Evolutionary conservation across 2,888 invertebrate species (phyloP).

Genomic region (Blastobasis lacticolella): DNA sequence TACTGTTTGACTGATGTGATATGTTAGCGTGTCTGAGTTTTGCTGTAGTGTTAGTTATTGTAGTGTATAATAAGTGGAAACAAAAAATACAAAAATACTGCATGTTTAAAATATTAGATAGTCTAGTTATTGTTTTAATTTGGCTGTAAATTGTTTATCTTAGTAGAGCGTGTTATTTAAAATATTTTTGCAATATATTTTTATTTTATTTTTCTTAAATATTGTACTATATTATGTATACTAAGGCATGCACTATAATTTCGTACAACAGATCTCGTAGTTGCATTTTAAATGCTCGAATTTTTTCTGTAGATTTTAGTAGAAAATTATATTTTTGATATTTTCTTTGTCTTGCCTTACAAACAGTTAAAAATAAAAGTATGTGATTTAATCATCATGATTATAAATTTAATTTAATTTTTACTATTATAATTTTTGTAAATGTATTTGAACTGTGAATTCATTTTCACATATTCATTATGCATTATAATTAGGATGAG

Average conservation of each 20-base stretch:
- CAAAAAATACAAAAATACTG: no score
- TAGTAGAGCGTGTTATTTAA: no score
- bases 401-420: neutral
- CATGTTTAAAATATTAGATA: no score
- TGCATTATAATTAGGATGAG: no score
- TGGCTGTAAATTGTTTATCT: constrained; percentile 10
- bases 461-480: constrained; percentile 18
- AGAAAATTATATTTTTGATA: neutral
- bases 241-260: neutral
- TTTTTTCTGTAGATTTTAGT: constrained; percentile 18
- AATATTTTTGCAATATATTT: no score
- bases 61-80: neutral
- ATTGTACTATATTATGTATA: no score
- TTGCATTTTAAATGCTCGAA: constrained; percentile 44
- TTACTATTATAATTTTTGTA: neutral
- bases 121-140: no score
- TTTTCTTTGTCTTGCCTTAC: neutral
- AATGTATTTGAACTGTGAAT: constrained; percentile 18
- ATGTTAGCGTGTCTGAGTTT: no score
- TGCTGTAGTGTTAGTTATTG: no score
- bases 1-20: no score
- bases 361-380: neutral
- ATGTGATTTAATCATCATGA: neutral
- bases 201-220: no score
- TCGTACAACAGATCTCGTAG: constrained; percentile 37